Evolutionary conservation across 2,113 vertebrate genomes (phyloP).

Genomic region (Enhydra lutris): DNA sequence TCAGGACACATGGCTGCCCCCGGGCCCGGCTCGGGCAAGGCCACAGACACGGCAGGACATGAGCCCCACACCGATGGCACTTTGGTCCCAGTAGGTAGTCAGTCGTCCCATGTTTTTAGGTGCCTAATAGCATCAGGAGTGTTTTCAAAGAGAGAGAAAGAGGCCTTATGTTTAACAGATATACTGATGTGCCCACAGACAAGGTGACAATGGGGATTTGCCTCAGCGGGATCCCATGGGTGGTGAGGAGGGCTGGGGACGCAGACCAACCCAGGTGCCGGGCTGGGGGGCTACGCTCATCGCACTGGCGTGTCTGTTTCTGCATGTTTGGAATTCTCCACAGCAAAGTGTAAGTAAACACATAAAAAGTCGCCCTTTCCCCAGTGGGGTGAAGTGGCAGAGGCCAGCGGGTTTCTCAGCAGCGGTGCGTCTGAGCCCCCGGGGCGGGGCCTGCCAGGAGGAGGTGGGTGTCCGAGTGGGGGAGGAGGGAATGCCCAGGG

Average conservation of each 20-base stretch:
- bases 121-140: not conserved
- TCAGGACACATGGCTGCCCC: accelerated
- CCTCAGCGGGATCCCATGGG: not conserved
- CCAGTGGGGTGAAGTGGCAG: accelerated
- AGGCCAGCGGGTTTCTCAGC: not conserved
- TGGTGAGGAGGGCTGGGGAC: accelerated
- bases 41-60: not conserved
- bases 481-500: not conserved
- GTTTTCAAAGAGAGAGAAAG: too few relatives aligned
- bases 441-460: accelerated
- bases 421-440: not conserved
- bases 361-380: not conserved
- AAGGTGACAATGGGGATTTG: accelerated
- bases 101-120: not conserved
- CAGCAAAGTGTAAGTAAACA: not conserved
- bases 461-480: accelerated
- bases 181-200: accelerated
- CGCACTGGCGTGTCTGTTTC: not conserved
- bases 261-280: not conserved
- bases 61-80: accelerated
- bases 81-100: accelerated
- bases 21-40: accelerated
- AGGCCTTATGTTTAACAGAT: accelerated
- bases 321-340: not conserved
- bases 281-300: accelerated